These are phyloP conservation scores for Hypotaenidia philippensis DNA, from an alignment of 2,797 vertebrate species.

Conservation along the genomic window DNA sequence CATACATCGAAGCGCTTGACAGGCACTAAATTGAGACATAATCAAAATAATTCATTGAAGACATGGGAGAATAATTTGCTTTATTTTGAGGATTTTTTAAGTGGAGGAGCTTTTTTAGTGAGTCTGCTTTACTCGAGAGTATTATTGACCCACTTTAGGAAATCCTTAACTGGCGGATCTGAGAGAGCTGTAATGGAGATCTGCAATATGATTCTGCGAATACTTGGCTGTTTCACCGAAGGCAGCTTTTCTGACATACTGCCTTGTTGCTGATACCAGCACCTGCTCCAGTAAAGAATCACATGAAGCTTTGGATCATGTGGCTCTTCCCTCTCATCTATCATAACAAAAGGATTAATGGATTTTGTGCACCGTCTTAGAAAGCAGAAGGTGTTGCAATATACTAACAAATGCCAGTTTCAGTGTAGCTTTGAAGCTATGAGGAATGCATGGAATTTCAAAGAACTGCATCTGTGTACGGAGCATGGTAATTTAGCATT, in stretches of 20 bases:
- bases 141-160: slow-evolving; percentile 57
- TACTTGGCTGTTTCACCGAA: slow-evolving; percentile 15
- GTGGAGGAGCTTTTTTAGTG: not conserved
- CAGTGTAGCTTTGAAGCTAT: not conserved
- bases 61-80: not conserved
- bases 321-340: not conserved
- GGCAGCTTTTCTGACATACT: not conserved
- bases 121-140: not conserved
- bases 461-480: slow-evolving; percentile 24
- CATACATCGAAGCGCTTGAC: not conserved
- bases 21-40: not conserved
- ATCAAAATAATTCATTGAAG: not conserved
- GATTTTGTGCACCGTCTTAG: slow-evolving; percentile 72
- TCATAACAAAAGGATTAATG: slow-evolving; percentile 64
- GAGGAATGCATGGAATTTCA: slow-evolving; percentile 5
- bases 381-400: slow-evolving; percentile 61
- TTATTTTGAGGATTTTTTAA: not conserved
- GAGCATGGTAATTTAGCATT: slow-evolving; percentile 39
- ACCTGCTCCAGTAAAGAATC: slow-evolving; percentile 37
- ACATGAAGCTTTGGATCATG: slow-evolving; percentile 37
- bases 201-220: slow-evolving; percentile 12
- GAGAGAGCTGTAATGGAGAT: not conserved
- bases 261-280: slow-evolving; percentile 1
- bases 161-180: slow-evolving; percentile 3
- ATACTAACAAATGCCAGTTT: not conserved